Conservation (phyloP, 2,797 vertebrate species). For the Lepus townsendii region DNA sequence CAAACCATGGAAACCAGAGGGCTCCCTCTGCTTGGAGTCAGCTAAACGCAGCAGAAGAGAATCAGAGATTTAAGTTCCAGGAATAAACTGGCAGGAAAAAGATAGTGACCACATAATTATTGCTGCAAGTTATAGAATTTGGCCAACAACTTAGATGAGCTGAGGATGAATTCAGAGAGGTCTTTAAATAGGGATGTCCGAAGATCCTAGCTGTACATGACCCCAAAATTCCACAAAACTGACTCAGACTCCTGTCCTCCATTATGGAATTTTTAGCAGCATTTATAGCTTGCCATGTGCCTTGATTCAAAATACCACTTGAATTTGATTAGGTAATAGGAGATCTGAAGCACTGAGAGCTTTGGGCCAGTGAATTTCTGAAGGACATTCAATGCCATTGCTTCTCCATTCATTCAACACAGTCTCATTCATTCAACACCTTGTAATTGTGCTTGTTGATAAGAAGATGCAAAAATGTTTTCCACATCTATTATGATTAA, state of each 20-base stretch:
- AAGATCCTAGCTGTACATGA: not conserved
- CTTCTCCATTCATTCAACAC: not conserved
- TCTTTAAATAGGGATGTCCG: not conserved
- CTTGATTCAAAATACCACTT: not conserved
- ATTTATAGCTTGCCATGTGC: not conserved
- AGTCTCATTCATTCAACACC: not conserved
- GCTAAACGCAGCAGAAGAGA: not conserved
- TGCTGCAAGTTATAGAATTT: not conserved
- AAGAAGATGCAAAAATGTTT: not conserved
- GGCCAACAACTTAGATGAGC: not conserved
- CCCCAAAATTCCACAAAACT: not conserved
- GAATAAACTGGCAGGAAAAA: not conserved
- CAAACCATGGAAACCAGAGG: not conserved
- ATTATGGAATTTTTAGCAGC: not conserved
- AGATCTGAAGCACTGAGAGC: not conserved
- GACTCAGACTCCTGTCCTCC: not conserved
- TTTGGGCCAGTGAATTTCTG: not conserved
- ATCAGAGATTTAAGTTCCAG: not conserved
- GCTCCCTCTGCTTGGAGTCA: not conserved
- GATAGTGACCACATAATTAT: not conserved
- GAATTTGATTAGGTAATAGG: not conserved
- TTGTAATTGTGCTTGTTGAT: not conserved
- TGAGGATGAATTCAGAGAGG: not conserved
- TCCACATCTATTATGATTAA: not conserved
- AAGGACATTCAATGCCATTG: not conserved